Evolutionary conservation across 2,888 invertebrate genomes (phyloP).

Genomic region (Ennomos erosarius): DNA sequence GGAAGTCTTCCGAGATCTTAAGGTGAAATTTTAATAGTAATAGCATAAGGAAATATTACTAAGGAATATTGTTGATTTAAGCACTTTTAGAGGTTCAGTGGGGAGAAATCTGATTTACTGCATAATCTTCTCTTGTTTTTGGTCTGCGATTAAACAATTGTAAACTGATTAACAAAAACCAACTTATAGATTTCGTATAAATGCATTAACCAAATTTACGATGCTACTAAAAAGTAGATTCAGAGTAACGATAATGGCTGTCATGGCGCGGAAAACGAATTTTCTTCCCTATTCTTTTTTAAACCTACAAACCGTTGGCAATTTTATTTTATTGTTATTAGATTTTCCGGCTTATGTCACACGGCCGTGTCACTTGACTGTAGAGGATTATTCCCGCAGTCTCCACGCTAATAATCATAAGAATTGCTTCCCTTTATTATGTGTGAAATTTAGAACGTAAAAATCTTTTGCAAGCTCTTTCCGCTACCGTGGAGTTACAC

Average conservation of each 20-base stretch:
- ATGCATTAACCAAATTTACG: constrained; percentile 62
- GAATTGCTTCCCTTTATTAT: constrained; percentile 84
- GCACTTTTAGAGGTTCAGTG: constrained; percentile 56
- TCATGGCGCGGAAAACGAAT: constrained; percentile 79
- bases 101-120: constrained; percentile 48
- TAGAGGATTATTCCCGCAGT: constrained; percentile 83
- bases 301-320: constrained; percentile 83
- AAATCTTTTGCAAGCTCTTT: constrained; percentile 56
- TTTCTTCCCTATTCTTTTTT: constrained; percentile 79
- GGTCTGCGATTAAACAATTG: constrained; percentile 35
- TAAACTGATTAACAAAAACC: constrained; percentile 27
- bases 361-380: constrained; percentile 72
- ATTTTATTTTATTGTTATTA: constrained; percentile 86
- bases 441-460: constrained; percentile 82
- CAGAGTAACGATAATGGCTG: constrained; percentile 81
- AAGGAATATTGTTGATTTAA: constrained; percentile 76
- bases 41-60: constrained; percentile 77
- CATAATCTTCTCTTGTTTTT: constrained; percentile 45
- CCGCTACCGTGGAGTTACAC: constrained; percentile 47
- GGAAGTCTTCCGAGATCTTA: constrained; percentile 64
- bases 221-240: constrained; percentile 72
- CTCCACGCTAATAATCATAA: constrained; percentile 84
- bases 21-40: constrained; percentile 82
- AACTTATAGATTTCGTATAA: constrained; percentile 48
- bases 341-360: constrained; percentile 85